Conservation (phyloP, 2,888 invertebrate species). For the Idaea aversata region DNA sequence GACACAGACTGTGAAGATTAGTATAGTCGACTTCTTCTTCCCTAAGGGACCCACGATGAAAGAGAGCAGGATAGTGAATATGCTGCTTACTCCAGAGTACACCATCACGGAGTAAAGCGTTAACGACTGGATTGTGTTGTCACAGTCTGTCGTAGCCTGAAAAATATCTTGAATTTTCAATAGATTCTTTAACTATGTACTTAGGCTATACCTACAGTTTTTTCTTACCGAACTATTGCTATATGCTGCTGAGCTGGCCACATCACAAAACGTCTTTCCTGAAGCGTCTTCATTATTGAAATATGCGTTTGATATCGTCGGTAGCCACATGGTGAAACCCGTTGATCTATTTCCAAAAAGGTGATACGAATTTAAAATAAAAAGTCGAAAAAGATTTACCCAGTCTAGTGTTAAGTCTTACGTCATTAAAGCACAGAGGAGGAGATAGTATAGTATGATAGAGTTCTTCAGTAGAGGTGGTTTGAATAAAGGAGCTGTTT, state of each 20-base stretch:
- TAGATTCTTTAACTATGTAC: not conserved
- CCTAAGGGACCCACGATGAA: slow-evolving; percentile 55
- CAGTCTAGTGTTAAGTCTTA: too few species aligned
- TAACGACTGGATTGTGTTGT: slow-evolving; percentile 46
- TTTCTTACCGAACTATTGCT: slow-evolving; percentile 38
- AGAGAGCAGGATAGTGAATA: slow-evolving; percentile 49
- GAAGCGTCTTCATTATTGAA: slow-evolving; percentile 49
- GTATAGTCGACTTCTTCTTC: slow-evolving; percentile 49
- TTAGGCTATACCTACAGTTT: not conserved
- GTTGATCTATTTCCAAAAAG: slow-evolving; percentile 47
- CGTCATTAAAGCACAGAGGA: slow-evolving; percentile 67
- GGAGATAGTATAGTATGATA: slow-evolving; percentile 56
- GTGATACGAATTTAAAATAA: too few species aligned
- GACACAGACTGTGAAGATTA: slow-evolving; percentile 46
- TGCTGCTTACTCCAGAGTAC: slow-evolving; percentile 50
- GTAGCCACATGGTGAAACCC: slow-evolving; percentile 67
- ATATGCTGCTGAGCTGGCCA: slow-evolving; percentile 47
- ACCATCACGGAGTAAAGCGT: slow-evolving; percentile 62
- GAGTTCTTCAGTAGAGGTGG: slow-evolving; percentile 61
- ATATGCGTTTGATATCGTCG: slow-evolving; percentile 63
- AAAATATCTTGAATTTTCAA: slow-evolving; percentile 18
- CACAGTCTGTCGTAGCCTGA: slow-evolving; percentile 48
- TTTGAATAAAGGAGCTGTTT: slow-evolving; percentile 66
- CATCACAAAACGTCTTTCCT: slow-evolving; percentile 59
- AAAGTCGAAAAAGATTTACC: not conserved